Percentiles rank a stretch among this genome's conserved stretches.
Conservation (phyloP, 2,797 vertebrate species). For the Amazona finschi region DNA sequence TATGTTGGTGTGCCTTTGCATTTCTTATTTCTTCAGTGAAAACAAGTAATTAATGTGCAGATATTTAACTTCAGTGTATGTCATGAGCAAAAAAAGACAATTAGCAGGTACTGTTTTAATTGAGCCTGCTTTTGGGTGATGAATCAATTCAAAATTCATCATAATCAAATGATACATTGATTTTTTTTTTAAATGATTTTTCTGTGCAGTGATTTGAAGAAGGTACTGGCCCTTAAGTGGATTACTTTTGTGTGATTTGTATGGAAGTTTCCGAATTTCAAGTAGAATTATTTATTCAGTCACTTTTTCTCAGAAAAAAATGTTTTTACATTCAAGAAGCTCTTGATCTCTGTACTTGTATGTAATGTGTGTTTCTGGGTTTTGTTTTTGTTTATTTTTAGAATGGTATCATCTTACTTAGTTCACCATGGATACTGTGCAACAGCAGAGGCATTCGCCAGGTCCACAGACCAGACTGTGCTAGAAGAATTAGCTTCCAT, state of each 20-base stretch:
- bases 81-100: neutral
- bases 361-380: constrained; percentile 12
- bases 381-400: constrained; percentile 70
- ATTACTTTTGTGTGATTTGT: neutral
- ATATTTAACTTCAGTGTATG: neutral
- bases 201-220: neutral
- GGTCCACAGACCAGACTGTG: constrained; percentile 85
- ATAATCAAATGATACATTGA: neutral
- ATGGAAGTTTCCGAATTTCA: neutral
- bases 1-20: neutral
- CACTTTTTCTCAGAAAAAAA: neutral
- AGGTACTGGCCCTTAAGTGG: neutral
- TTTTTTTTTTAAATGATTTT: neutral
- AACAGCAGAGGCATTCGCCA: constrained; percentile 86
- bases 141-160: neutral
- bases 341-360: neutral
- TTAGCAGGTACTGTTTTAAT: neutral
- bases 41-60: neutral
- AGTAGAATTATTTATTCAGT: neutral
- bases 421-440: constrained; percentile 87
- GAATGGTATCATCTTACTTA: constrained; percentile 85
- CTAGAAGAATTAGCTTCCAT: constrained; percentile 86
- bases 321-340: neutral
- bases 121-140: neutral
- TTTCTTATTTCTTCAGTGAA: neutral